Evolutionary conservation across 2,113 vertebrate species (phyloP).

Genomic region (Zootoca vivipara): DNA sequence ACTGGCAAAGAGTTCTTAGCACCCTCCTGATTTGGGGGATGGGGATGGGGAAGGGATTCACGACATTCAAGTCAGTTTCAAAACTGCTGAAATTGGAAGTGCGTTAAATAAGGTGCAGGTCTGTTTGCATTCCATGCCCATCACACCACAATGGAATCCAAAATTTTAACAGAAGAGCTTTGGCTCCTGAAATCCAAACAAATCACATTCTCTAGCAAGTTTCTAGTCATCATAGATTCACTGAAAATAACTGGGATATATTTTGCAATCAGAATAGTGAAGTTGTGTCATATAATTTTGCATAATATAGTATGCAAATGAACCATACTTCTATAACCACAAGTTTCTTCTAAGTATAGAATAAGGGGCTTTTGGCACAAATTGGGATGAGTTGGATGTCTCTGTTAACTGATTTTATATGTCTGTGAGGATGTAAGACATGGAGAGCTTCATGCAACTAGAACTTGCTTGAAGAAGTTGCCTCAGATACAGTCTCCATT

Average conservation of each 20-base stretch:
- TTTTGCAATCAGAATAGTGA: not conserved
- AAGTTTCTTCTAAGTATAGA: not conserved
- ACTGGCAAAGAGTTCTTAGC: not conserved
- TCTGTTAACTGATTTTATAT: not conserved
- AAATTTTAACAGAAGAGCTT: not conserved
- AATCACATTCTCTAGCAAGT: not conserved
- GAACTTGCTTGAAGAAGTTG: fast-evolving
- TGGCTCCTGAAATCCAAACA: not conserved
- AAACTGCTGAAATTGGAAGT: not conserved
- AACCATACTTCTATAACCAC: not conserved
- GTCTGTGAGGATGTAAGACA: not conserved
- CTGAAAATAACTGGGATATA: not conserved
- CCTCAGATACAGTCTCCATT: not conserved
- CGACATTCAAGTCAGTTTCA: not conserved
- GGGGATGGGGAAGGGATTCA: not conserved
- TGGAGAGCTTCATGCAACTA: not conserved
- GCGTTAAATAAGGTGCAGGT: not conserved
- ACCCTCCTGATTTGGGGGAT: too few relatives aligned
- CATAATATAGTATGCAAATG: not conserved
- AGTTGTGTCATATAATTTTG: not conserved
- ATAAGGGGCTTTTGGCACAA: not conserved
- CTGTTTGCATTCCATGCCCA: not conserved
- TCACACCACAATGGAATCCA: not conserved
- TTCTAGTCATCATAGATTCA: not conserved
- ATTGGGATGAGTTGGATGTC: fast-evolving